Conservation (phyloP, 2,113 vertebrate species). For the Apus apus region DNA sequence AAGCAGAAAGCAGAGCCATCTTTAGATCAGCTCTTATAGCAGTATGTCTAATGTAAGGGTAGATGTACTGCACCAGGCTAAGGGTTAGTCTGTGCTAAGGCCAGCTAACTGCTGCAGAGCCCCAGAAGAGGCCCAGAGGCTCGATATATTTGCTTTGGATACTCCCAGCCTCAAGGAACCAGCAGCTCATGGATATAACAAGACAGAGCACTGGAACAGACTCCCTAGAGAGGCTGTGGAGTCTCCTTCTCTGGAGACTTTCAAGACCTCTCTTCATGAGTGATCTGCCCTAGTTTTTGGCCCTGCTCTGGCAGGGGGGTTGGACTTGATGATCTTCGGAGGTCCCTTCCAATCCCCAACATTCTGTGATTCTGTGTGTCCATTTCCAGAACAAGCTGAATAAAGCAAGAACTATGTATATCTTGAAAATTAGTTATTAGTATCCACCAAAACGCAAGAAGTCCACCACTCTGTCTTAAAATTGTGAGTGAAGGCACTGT, state of each 20-base stretch:
- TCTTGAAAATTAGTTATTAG: background rate
- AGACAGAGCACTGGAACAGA: background rate
- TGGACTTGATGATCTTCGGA: no score
- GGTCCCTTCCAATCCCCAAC: no score
- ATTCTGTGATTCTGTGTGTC: background rate
- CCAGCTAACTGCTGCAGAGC: background rate
- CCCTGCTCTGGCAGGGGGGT: no score
- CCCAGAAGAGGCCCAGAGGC: background rate
- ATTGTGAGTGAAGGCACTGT: background rate
- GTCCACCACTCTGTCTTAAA: background rate
- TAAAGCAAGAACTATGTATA: background rate
- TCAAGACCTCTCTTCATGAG: no score
- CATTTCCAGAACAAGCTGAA: background rate
- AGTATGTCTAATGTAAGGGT: background rate
- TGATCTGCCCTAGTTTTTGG: no score
- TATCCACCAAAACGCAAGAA: background rate
- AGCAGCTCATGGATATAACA: background rate
- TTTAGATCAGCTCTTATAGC: background rate
- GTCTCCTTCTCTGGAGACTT: no score
- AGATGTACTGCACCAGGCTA: background rate
- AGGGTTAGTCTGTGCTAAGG: background rate
- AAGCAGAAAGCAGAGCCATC: background rate
- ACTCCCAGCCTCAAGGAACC: background rate
- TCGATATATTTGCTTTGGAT: background rate
- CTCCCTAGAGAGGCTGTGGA: no score